These are phyloP conservation scores for Asbolus verrucosus DNA, from an alignment of 1,140 invertebrate species.

Conservation along the genomic window DNA sequence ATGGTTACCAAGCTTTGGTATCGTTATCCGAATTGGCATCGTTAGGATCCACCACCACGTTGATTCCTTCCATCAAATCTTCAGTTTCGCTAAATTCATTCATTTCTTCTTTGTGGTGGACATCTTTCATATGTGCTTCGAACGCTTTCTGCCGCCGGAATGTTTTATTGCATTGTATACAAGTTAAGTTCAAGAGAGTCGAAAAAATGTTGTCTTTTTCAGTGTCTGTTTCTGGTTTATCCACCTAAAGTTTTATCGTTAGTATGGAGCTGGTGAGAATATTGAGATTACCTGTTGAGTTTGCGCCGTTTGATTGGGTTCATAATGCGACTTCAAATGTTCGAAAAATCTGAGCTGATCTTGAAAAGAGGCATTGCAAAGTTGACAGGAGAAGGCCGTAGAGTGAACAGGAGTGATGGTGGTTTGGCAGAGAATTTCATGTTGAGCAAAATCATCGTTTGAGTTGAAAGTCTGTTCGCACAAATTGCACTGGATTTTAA, in stretches of 20 bases:
- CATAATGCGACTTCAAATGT: constrained; percentile 84
- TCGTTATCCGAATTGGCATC: constrained; percentile 58
- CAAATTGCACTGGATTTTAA: constrained; percentile 56
- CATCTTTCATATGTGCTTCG: constrained; percentile 72
- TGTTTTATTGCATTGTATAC: constrained; percentile 73
- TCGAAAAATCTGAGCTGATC: constrained; percentile 84
- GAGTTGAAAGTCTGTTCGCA: constrained; percentile 59
- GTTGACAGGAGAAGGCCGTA: constrained; percentile 73
- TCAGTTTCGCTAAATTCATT: constrained; percentile 84
- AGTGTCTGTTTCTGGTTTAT: constrained; percentile 46
- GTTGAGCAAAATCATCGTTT: constrained; percentile 59
- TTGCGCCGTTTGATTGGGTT: constrained; percentile 66
- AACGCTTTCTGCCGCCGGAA: constrained; percentile 76
- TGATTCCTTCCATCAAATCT: constrained; percentile 80
- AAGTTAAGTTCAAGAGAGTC: constrained; percentile 64
- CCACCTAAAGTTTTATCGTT: no score
- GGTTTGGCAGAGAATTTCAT: constrained; percentile 60
- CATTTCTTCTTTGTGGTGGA: constrained; percentile 67
- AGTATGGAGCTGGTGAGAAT: no score
- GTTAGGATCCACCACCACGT: constrained; percentile 62
- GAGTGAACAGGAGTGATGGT: constrained; percentile 56
- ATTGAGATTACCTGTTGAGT: no score
- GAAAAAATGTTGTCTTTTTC: constrained; percentile 59
- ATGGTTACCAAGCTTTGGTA: constrained; percentile 64
- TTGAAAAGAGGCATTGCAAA: constrained; percentile 73